Percentiles rank a stretch among this genome's conserved stretches.
Evolutionary conservation across 2,113 vertebrate species (phyloP).

Genomic region (Megatriorchis doriae): DNA sequence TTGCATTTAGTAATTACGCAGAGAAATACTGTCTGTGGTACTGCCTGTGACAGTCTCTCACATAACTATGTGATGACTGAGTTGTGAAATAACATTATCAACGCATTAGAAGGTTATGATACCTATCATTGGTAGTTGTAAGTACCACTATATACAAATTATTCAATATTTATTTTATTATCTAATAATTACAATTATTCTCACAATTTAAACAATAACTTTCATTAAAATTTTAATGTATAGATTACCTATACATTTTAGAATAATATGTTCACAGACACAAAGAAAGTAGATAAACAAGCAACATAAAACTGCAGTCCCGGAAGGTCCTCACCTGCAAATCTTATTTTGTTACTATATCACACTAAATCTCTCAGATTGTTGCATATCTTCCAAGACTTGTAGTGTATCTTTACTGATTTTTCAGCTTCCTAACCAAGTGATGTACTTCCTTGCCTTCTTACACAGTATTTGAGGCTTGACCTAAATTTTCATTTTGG

Average conservation of each 20-base stretch:
- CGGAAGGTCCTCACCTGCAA: not conserved
- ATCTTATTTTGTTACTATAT: not conserved
- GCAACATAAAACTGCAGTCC: not conserved
- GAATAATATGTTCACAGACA: not conserved
- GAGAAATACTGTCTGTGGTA: not conserved
- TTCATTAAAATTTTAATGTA: not conserved
- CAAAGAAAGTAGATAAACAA: not conserved
- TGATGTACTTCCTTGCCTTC: not conserved
- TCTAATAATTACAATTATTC: not conserved
- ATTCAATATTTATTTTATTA: not conserved
- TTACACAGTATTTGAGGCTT: not conserved
- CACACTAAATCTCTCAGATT: not conserved
- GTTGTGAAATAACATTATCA: not conserved
- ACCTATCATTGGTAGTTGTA: not conserved
- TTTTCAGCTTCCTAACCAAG: not conserved
- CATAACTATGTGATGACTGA: not conserved
- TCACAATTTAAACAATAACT: not conserved
- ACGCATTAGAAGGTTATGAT: not conserved
- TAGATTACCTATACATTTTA: not conserved
- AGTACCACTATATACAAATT: not conserved
- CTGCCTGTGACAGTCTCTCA: not conserved
- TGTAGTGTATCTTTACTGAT: fast-evolving
- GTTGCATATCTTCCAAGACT: not conserved
- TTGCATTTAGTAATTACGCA: not conserved
- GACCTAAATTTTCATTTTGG: not conserved